A percentile compares a stretch with the other conserved stretches of the same genome.
These are phyloP conservation scores for Pachyrhynchus sulphureomaculatus DNA, from an alignment of 1,140 invertebrate genomes.

Conservation along the genomic window DNA sequence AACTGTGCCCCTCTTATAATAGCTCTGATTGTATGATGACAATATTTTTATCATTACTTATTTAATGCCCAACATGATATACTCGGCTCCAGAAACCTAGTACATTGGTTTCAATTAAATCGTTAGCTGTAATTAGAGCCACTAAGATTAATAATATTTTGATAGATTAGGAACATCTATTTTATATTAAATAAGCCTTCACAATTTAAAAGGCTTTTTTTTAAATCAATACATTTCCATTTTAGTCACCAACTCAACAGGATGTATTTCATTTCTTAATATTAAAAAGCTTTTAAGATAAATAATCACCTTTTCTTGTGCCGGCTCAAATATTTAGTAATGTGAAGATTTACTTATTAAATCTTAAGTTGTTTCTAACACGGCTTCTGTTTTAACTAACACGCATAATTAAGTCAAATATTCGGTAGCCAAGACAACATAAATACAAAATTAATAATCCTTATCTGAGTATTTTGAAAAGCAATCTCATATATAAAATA, in stretches of 20 bases:
- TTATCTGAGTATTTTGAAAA: constrained; percentile 13
- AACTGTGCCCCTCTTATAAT: too few relatives aligned
- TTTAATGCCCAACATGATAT: too few relatives aligned
- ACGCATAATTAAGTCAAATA: constrained; percentile 8
- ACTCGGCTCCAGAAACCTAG: too few relatives aligned
- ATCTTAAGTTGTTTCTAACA: constrained; percentile 25
- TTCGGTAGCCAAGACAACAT: constrained; percentile 14
- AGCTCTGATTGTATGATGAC: too few relatives aligned
- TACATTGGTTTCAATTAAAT: too few relatives aligned
- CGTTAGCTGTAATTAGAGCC: too few relatives aligned
- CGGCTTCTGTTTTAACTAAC: constrained; percentile 25
- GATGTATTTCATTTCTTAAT: constrained; percentile 3
- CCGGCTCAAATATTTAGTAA: neutral
- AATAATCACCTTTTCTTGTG: constrained; percentile 9
- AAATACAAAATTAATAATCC: constrained; percentile 17
- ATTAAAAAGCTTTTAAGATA: constrained; percentile 25
- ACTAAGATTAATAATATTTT: too few relatives aligned
- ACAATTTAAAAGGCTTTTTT: constrained; percentile 1
- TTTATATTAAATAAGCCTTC: too few relatives aligned
- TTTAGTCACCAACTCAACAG: too few relatives aligned
- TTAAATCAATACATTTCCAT: neutral
- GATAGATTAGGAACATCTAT: too few relatives aligned
- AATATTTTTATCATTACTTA: too few relatives aligned
- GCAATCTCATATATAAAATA: constrained; percentile 11
- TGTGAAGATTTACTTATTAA: constrained; percentile 12